Conservation (phyloP, 2,888 invertebrate genomes). For the Uropetala carovei region DNA sequence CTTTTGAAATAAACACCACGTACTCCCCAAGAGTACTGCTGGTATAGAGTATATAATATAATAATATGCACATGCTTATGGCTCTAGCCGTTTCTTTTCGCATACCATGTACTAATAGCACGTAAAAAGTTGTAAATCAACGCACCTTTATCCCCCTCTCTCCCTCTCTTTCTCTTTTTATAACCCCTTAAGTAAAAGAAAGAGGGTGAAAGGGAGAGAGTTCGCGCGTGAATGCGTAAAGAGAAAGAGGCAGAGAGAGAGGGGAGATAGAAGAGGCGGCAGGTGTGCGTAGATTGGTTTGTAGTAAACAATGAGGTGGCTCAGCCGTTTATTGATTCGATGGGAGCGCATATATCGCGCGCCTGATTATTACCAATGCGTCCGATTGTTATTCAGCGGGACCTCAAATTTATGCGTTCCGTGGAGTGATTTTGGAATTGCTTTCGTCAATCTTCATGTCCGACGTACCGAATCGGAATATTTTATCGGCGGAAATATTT, state of each 20-base stretch:
- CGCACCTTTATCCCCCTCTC: not conserved
- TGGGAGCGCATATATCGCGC: constrained; percentile 16
- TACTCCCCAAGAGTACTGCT: too few relatives aligned
- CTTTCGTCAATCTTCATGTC: not conserved
- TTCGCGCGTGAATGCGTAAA: not conserved
- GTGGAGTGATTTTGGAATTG: not conserved
- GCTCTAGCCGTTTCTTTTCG: too few relatives aligned
- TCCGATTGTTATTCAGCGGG: constrained; percentile 19
- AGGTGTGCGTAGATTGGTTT: not conserved
- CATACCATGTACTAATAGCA: too few relatives aligned
- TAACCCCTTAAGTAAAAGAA: not conserved
- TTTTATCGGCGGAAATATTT: not conserved
- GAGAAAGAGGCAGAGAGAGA: not conserved
- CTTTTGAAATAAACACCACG: too few relatives aligned
- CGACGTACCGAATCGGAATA: not conserved
- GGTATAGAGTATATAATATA: too few relatives aligned
- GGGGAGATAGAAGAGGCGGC: not conserved
- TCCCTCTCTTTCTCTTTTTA: not conserved
- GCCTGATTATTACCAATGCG: constrained; percentile 28
- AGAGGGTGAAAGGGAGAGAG: not conserved
- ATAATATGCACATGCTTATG: too few relatives aligned
- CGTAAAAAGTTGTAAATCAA: too few relatives aligned
- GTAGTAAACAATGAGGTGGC: constrained; percentile 35
- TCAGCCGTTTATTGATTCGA: constrained; percentile 9
- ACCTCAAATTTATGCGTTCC: not conserved